A percentile compares a stretch with the other conserved stretches of the same genome.
These are phyloP conservation scores for Aradophagus sp. DNA, from an alignment of 1,140 invertebrate species.

Conservation along the genomic window DNA sequence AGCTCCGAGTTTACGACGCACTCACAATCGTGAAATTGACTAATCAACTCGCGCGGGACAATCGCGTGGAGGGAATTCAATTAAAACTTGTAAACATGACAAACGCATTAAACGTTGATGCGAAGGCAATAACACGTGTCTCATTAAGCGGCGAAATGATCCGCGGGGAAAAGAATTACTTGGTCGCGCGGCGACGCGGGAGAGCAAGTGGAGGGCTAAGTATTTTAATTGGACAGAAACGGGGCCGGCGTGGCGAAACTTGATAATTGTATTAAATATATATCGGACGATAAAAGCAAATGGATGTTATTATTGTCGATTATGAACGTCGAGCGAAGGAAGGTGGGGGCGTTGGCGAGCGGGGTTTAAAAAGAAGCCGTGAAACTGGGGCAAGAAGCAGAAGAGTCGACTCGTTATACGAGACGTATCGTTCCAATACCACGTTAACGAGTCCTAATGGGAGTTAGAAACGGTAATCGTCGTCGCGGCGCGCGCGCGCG, in stretches of 20 bases:
- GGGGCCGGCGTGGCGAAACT: constrained; percentile 20
- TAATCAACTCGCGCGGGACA: constrained; percentile 17
- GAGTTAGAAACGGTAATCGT: constrained; percentile 73
- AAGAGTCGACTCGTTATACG: constrained; percentile 61
- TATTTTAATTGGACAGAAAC: constrained; percentile 43
- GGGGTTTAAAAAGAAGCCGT: constrained; percentile 36
- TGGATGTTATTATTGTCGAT: constrained; percentile 58
- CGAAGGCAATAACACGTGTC: constrained; percentile 28
- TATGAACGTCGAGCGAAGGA: constrained; percentile 54
- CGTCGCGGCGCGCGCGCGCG: constrained; percentile 55
- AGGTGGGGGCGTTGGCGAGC: too few species aligned
- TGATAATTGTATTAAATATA: constrained; percentile 56
- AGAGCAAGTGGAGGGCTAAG: too few species aligned
- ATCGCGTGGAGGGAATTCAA: constrained; percentile 17
- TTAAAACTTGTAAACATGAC: constrained; percentile 28
- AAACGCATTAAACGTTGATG: constrained; percentile 21
- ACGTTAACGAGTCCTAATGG: constrained; percentile 73
- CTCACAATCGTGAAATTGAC: neutral
- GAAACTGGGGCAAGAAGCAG: constrained; percentile 55
- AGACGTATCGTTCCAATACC: constrained; percentile 72
- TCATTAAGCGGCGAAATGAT: constrained; percentile 34
- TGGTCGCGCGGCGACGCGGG: too few species aligned
- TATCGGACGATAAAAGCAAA: constrained; percentile 53
- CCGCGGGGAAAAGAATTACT: constrained; percentile 11
- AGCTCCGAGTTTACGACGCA: neutral